These are phyloP conservation scores for Seira sanloemensis DNA, from an alignment of 2,888 invertebrate genomes.

Conservation along the genomic window DNA sequence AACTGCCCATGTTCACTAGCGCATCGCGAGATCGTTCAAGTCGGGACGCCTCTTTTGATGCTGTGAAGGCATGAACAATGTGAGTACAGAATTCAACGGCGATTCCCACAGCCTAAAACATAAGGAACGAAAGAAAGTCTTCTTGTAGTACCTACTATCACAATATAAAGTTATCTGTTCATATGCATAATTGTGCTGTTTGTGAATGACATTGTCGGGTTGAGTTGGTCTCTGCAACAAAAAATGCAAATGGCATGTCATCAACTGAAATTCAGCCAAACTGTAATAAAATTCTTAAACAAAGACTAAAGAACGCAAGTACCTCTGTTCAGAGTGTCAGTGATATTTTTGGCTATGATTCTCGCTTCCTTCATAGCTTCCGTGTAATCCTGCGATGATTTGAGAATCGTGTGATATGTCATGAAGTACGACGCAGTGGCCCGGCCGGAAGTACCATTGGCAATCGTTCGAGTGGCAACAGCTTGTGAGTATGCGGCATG, in stretches of 20 bases:
- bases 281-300: no score
- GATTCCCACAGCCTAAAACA: constrained; percentile 91
- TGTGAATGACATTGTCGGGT: no score
- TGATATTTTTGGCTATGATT: constrained; percentile 85
- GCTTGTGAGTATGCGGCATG: constrained; percentile 82
- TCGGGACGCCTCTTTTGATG: constrained; percentile 84
- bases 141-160: no score
- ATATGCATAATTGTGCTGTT: no score
- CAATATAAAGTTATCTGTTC: no score
- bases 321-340: constrained; percentile 81
- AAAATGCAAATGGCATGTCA: no score
- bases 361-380: constrained; percentile 87
- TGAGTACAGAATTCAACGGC: constrained; percentile 99
- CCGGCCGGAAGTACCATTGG: constrained; percentile 35
- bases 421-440: constrained; percentile 87
- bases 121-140: not conserved
- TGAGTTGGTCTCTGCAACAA: no score
- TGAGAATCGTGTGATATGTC: constrained; percentile 91
- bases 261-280: no score
- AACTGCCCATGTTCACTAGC: constrained; percentile 93
- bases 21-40: constrained; percentile 88
- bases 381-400: constrained; percentile 89
- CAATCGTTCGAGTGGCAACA: constrained; percentile 47
- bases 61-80: constrained; percentile 92
- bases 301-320: no score